These are phyloP conservation scores for Cirrhinus mrigala DNA, from an alignment of 2,797 vertebrate genomes.

Conservation along the genomic window DNA sequence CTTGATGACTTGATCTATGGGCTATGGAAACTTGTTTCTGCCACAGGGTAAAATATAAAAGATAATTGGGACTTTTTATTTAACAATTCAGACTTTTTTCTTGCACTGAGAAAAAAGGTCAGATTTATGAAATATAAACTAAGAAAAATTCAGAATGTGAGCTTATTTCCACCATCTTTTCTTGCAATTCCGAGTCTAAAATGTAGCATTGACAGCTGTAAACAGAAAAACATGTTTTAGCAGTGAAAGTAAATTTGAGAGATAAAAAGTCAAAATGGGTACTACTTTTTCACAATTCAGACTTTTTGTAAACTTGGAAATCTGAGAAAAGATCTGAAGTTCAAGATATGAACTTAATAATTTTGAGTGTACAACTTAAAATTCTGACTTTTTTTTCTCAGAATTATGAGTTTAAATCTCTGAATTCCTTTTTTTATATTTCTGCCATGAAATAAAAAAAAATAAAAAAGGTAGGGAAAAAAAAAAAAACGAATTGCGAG, in stretches of 20 bases:
- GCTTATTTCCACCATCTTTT: neutral
- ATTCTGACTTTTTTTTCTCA: neutral
- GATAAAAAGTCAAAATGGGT: neutral
- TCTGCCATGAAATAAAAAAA: too few species aligned
- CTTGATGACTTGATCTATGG: too few species aligned
- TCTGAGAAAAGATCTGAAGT: too few species aligned
- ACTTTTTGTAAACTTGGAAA: neutral
- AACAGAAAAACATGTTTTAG: too few species aligned
- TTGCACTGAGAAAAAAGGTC: neutral
- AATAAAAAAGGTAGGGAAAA: too few species aligned
- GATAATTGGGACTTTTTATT: neutral
- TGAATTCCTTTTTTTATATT: neutral
- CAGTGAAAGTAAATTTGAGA: neutral
- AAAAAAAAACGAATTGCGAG: too few species aligned
- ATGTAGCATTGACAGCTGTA: too few species aligned
- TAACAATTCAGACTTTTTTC: neutral
- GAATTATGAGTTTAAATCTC: neutral
- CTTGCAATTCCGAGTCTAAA: neutral
- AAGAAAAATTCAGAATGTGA: neutral
- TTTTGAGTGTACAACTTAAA: neutral
- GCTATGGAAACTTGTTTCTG: neutral
- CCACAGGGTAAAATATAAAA: neutral
- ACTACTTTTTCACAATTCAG: neutral
- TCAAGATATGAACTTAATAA: neutral
- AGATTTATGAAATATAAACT: neutral